phyloP scores from a whole-genome alignment of 2,113 vertebrate species.

The Pseudorasbora parva region DNA sequence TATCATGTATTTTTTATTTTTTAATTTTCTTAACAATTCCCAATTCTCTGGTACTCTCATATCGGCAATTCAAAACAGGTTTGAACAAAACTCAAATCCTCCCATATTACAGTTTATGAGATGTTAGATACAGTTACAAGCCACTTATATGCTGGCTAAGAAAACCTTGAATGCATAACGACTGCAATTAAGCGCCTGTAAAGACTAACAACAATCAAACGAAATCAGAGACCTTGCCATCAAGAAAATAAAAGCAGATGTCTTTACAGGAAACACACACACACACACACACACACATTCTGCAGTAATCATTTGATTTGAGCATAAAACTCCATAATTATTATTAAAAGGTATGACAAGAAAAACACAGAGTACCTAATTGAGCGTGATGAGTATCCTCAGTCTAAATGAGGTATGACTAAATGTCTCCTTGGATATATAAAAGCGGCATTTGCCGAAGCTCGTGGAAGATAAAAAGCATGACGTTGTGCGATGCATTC shows the following conservation, averaged over 20 bases:
- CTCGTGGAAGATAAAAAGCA: conserved; percentile 52
- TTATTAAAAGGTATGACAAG: conserved; percentile 67
- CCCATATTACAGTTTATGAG: background rate
- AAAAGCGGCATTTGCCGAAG: conserved; percentile 54
- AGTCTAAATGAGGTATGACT: conserved; percentile 72
- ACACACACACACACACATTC: conserved; percentile 9
- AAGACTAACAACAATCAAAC: background rate
- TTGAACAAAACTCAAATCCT: background rate
- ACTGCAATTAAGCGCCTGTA: background rate
- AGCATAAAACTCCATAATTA: conserved; percentile 59
- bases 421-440: conserved; percentile 69
- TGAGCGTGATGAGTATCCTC: conserved; percentile 67
- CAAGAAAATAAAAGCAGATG: background rate
- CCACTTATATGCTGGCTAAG: background rate
- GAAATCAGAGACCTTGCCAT: background rate
- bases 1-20: too few relatives aligned
- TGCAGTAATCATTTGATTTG: conserved; percentile 63
- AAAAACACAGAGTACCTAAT: conserved; percentile 68
- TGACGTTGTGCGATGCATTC: conserved; percentile 46
- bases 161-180: conserved; percentile 5
- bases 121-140: background rate
- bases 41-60: background rate
- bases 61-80: background rate
- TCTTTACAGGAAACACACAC: background rate
- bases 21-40: too few relatives aligned